phyloP scores from a whole-genome alignment of 1,140 invertebrate species.

The Brachionus plicatilis region DNA sequence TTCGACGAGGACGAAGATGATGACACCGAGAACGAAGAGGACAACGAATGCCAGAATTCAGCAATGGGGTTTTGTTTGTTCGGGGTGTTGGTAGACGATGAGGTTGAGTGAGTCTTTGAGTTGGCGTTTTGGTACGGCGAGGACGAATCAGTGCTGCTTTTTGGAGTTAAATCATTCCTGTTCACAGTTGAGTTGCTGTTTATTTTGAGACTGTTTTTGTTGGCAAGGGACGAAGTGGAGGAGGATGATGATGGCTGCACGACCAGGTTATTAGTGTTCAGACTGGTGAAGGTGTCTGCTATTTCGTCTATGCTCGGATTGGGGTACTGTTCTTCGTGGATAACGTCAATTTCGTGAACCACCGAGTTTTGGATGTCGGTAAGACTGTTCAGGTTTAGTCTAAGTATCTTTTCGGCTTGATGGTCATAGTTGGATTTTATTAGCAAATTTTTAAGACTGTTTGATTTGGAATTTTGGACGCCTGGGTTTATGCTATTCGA shows the following conservation, averaged over 20 bases:
- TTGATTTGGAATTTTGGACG: slow-evolving; percentile 5
- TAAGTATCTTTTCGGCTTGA: not conserved
- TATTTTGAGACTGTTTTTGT: not conserved
- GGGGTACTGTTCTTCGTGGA: slow-evolving; percentile 16
- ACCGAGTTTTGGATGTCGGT: not conserved
- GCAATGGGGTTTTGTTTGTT: not conserved
- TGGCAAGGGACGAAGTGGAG: not conserved
- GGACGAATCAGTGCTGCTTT: not conserved
- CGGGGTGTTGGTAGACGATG: not conserved
- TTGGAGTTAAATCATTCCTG: slow-evolving; percentile 10
- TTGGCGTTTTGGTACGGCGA: slow-evolving; percentile 3
- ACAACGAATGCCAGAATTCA: not conserved
- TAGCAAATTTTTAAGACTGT: not conserved
- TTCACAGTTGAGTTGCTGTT: not conserved
- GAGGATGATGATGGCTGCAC: not conserved
- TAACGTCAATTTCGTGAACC: not conserved
- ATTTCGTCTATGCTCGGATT: not conserved
- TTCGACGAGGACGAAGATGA: not conserved
- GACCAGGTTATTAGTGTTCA: not conserved
- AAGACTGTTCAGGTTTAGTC: not conserved
- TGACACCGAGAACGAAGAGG: not conserved
- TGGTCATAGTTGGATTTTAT: not conserved
- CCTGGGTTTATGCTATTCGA: not conserved
- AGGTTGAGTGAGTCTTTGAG: not conserved
- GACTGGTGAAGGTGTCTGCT: not conserved